Base-by-base conservation (phyloP, 2,888 invertebrate species). In the Ctena decussata region DNA sequence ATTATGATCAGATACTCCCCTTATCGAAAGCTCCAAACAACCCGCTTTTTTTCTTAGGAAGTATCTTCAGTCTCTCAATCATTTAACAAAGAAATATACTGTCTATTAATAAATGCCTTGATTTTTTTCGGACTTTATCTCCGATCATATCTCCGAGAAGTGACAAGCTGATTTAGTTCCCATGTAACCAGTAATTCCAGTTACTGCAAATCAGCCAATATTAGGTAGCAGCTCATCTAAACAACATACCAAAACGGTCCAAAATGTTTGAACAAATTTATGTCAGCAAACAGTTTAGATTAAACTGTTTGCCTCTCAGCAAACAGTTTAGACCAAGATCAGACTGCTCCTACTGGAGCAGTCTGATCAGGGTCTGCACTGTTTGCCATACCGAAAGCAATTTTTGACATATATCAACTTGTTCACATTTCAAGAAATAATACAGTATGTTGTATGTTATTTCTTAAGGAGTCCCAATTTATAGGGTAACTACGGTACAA, bases 111-210 rank as follows among this genome's bases (percentile, higher is more conserved):
- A 65, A 65, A 65, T 65, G 65, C 35, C 65, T 11, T 35, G 30
- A 35, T 35, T 30, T 32, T 65, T 65, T 65, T 65, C 30, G 12
- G 30, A 35, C 30, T 35, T 65, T 65, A 65, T 65, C 65, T 60
- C 72, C 79, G 70, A 85, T 85, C 85, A 87, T 80, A 88, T 88
- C 88, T 78, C 81, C 46, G 18, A 37, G 76, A 81, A 82, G 85
- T 88, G 88, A 88, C 88, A 85, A 82, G 77, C 75, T 79, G 82
- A 84, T 87, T 80, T 83, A 77, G 87, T 84, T 87, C 87, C 84
- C 87, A 87, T 84, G 87, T 87, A 82, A 82, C 76, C 60, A 77
- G 76, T 79, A 85, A 85, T 81, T 46, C 78, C 49, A 57, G 83
- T 80, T 88, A 80, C 82, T 80, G 76, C 79, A 84, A 81, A 88